phyloP scores from a whole-genome alignment of 1,140 invertebrate genomes.

The Temnothorax longispinosus region DNA sequence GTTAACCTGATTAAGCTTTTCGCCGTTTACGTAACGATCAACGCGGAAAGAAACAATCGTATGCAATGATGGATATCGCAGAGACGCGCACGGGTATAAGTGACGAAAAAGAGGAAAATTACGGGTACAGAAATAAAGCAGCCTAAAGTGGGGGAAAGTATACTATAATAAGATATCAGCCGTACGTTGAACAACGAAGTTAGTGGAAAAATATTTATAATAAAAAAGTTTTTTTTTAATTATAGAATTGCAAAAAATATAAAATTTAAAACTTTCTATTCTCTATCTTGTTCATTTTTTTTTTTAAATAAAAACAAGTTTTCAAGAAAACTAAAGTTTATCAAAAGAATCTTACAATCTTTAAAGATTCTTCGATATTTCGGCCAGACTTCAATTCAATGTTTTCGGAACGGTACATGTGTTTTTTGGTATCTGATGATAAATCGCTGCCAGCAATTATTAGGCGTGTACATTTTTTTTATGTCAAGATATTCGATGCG shows the following conservation, averaged over 20 bases:
- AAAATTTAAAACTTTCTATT: not conserved
- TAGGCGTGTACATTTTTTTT: not conserved
- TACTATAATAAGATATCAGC: not conserved
- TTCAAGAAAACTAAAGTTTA: not conserved
- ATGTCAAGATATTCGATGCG: not conserved
- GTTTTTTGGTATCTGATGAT: not conserved
- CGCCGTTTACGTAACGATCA: not conserved
- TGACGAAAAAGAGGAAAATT: slow-evolving; percentile 10
- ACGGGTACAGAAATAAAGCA: slow-evolving; percentile 13
- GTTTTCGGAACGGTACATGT: not conserved
- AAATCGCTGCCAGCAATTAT: not conserved
- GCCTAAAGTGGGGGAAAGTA: not conserved
- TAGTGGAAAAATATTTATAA: not conserved
- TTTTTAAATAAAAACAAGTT: not conserved
- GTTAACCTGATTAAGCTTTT: not conserved
- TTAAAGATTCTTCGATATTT: not conserved
- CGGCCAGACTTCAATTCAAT: not conserved
- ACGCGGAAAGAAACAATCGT: not conserved
- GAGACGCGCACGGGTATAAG: no score
- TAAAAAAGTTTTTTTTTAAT: not conserved
- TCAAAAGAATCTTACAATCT: not conserved
- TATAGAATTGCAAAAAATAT: not conserved
- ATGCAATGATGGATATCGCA: not conserved
- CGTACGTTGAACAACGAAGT: not conserved
- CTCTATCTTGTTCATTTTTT: not conserved